Percentiles rank a stretch among this genome's conserved stretches.
These are phyloP conservation scores for Zonotrichia leucophrys DNA, from an alignment of 2,113 vertebrate genomes.

Conservation along the genomic window DNA sequence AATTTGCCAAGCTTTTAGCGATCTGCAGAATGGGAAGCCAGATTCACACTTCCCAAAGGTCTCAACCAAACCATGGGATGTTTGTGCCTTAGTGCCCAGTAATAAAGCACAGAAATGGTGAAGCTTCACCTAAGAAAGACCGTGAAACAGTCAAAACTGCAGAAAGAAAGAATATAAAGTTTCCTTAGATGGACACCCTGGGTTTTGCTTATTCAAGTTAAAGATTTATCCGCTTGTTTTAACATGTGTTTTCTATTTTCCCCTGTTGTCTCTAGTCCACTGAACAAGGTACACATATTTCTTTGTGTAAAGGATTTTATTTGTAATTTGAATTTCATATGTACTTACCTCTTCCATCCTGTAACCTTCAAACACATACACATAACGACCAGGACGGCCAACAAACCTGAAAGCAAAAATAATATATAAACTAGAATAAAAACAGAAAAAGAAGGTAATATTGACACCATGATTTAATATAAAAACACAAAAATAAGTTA, in stretches of 20 bases:
- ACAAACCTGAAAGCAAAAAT: slow-evolving; percentile 82
- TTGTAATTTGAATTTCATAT: not conserved
- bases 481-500: not conserved
- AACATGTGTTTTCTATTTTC: not conserved
- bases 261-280: not conserved
- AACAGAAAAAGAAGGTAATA: not conserved
- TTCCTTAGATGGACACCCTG: not conserved
- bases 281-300: not conserved
- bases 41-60: not conserved
- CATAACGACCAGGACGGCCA: slow-evolving; percentile 89
- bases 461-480: not conserved
- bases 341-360: slow-evolving; percentile 91
- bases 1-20: not conserved
- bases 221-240: not conserved
- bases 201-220: not conserved
- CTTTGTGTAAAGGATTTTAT: not conserved
- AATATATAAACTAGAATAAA: not conserved
- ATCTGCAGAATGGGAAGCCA: not conserved
- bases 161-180: not conserved
- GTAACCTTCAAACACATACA: slow-evolving; percentile 90
- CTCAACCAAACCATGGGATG: not conserved
- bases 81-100: not conserved
- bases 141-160: not conserved
- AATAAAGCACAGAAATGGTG: not conserved
- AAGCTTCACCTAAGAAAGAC: not conserved